A percentile compares a stretch with the other conserved stretches of the same genome.
Evolutionary conservation across 2,888 invertebrate genomes (phyloP).

Genomic region (Leptinotarsa haldemani): DNA sequence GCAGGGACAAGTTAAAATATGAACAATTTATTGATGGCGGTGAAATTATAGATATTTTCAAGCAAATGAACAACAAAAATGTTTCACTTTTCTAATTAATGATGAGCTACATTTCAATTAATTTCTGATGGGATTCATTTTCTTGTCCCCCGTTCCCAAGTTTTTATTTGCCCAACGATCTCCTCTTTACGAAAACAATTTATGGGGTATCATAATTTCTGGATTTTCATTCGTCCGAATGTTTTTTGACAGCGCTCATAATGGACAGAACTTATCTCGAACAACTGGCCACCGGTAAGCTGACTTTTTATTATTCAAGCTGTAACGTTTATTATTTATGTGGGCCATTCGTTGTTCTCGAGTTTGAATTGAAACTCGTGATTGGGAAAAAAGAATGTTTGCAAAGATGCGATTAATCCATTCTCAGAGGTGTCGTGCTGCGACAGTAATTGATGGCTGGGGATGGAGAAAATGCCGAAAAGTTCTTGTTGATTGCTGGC

Average conservation of each 20-base stretch:
- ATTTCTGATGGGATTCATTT: no score
- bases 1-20: no score
- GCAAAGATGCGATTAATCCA: conserved; percentile 3
- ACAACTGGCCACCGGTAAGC: conserved; percentile 17
- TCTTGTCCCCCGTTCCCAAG: no score
- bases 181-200: conserved; percentile 39
- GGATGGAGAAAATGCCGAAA: no score
- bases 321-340: conserved; percentile 17
- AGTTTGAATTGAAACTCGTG: conserved; percentile 4
- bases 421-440: not conserved
- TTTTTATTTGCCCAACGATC: not conserved
- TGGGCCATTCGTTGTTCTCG: conserved; percentile 16
- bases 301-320: conserved; percentile 6
- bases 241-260: conserved; percentile 55
- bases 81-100: no score
- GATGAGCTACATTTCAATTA: no score
- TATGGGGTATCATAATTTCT: conserved; percentile 57
- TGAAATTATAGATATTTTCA: no score
- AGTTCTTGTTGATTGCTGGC: no score
- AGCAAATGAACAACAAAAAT: no score
- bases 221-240: conserved; percentile 58
- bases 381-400: conserved; percentile 6
- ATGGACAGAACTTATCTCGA: conserved; percentile 43
- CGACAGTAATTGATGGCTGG: not conserved
- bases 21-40: no score